Percentiles rank a stretch among this genome's conserved stretches.
These are phyloP conservation scores for Araneus ventricosus DNA, from an alignment of 1,140 invertebrate species.

Conservation along the genomic window DNA sequence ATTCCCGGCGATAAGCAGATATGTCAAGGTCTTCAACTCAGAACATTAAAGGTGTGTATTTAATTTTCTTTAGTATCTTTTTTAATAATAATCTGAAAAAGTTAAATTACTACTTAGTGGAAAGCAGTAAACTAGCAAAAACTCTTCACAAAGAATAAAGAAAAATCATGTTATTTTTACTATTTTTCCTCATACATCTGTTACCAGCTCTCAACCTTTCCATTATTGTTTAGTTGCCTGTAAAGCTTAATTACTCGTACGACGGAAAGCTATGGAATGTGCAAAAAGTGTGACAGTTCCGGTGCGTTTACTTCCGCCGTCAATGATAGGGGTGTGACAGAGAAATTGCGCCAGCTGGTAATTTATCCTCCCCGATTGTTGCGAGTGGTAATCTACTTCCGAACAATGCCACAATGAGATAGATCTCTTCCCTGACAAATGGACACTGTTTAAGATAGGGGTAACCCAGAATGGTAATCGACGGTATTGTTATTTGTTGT, in stretches of 20 bases:
- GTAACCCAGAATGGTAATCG: conserved; percentile 25
- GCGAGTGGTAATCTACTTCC: not conserved
- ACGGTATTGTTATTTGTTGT: not conserved
- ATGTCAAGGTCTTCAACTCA: too few relatives aligned
- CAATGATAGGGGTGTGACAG: conserved; percentile 35
- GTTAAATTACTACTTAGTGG: too few relatives aligned
- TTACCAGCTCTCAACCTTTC: not conserved
- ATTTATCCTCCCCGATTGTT: not conserved
- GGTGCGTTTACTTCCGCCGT: conserved; percentile 12
- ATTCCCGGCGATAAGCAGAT: too few relatives aligned
- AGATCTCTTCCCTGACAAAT: conserved; percentile 3
- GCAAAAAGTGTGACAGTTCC: conserved; percentile 40
- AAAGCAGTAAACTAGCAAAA: not conserved
- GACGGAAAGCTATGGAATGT: not conserved
- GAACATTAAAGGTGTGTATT: too few relatives aligned
- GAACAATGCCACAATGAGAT: not conserved
- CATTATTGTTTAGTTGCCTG: not conserved
- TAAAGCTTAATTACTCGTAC: not conserved
- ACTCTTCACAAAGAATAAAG: not conserved
- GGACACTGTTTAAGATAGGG: not conserved
- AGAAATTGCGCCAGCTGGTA: conserved; percentile 17
- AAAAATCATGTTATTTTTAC: not conserved
- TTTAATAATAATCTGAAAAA: too few relatives aligned
- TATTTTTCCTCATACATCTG: not conserved
- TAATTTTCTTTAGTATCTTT: too few relatives aligned